Conservation (phyloP, 2,888 invertebrate genomes). For the Ormyrus pomaceus region DNA sequence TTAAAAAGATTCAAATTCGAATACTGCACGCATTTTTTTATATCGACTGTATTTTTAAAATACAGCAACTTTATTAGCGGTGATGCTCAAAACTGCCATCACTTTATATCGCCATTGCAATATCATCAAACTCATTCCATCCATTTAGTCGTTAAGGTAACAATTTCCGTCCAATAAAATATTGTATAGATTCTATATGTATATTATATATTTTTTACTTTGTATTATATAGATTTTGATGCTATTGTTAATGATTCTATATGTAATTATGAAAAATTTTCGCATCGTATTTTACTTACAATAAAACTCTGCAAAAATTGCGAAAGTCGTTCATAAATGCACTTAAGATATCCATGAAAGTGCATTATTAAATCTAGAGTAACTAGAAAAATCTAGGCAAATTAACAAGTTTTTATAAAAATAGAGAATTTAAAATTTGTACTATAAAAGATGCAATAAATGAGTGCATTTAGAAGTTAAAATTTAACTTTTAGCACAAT, state of each 20-base stretch:
- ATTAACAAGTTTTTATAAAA: no score
- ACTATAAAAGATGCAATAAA: no score
- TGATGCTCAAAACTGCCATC: slow-evolving; percentile 47
- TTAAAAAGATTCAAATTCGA: slow-evolving; percentile 36
- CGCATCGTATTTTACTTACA: not conserved
- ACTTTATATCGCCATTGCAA: slow-evolving; percentile 41
- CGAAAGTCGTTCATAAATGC: no score
- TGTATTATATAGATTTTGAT: slow-evolving; percentile 44
- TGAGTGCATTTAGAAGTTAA: no score
- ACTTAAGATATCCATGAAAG: no score
- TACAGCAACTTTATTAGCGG: slow-evolving; percentile 31
- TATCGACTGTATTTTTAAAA: slow-evolving; percentile 13
- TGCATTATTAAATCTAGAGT: no score
- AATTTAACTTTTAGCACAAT: no score
- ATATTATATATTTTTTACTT: slow-evolving; percentile 51
- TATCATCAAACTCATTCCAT: slow-evolving; percentile 38
- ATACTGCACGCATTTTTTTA: slow-evolving; percentile 36
- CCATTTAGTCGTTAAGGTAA: slow-evolving; percentile 45
- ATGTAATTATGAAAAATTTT: slow-evolving; percentile 13
- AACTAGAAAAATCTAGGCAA: no score
- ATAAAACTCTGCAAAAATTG: no score
- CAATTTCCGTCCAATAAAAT: slow-evolving; percentile 53
- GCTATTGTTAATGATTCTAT: slow-evolving; percentile 15
- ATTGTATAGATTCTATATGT: slow-evolving; percentile 44
- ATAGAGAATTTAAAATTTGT: no score